Evolutionary conservation across 1,140 invertebrate species (phyloP).

Genomic region (Cydia pomonella): DNA sequence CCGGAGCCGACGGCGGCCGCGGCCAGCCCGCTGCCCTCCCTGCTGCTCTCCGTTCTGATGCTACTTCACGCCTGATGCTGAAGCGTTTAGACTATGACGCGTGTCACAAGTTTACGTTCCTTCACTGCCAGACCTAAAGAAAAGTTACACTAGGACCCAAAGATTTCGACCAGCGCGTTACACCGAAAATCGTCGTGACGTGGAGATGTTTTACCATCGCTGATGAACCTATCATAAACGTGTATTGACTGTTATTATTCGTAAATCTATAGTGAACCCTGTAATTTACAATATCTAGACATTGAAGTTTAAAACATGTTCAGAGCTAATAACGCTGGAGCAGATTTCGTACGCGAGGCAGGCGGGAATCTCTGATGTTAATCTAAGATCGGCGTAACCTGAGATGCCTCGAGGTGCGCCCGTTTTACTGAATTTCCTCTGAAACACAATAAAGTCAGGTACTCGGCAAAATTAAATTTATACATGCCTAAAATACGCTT

Average conservation of each 20-base stretch:
- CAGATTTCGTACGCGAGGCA: background rate
- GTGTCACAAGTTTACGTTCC: background rate
- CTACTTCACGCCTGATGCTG: conserved; percentile 43
- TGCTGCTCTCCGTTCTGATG: conserved; percentile 40
- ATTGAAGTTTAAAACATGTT: background rate
- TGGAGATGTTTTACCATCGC: too few species aligned
- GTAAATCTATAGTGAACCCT: background rate
- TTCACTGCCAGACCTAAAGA: background rate
- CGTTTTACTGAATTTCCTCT: conserved; percentile 4
- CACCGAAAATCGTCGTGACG: too few species aligned
- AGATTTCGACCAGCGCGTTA: too few species aligned
- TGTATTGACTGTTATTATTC: background rate
- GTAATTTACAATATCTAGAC: background rate
- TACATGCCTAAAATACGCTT: too few species aligned
- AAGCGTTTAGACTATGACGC: conserved; percentile 1
- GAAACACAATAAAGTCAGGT: background rate
- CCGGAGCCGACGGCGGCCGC: conserved; percentile 51
- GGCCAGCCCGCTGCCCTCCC: conserved; percentile 33
- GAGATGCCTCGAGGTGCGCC: background rate
- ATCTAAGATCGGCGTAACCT: conserved; percentile 13
- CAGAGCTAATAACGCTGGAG: background rate
- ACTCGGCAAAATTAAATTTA: too few species aligned
- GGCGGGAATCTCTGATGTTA: background rate
- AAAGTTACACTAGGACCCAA: too few species aligned
- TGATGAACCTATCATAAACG: too few species aligned